Base-by-base conservation (phyloP, 2,888 invertebrate species). In the Yponomeuta evonymella region DNA sequence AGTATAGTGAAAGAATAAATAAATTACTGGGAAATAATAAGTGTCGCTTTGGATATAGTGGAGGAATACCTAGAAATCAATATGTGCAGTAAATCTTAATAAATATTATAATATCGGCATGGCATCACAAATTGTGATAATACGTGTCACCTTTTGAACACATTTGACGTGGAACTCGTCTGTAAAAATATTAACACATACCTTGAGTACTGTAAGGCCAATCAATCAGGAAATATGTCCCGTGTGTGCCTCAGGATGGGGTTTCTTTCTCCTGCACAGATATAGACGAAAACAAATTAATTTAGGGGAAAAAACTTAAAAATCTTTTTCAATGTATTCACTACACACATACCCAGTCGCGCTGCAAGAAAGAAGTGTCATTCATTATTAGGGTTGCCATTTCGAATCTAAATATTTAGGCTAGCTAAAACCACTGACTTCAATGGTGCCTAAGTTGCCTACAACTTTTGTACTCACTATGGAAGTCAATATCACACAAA, bases 121-220 rank as follows among this genome's bases (percentile, higher is more conserved):
- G 80, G 82, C 81, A 84, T 83, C 79, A 81, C 79, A 78, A 66
- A 62, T 65, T 69, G 64, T 72, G 72, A 72, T 70, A 82, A 89
- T 91, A 92, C 92, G 92, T 92, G 92, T 92, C 92, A 92, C 90
- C 90, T 90, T 82, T 79, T 87, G 86, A 90, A 87, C 89, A 88
- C 89, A 89, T 90, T 91, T 92, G 92, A 92, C 92, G 92, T 92
- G 91, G 91, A 90, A 90, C 87, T 83, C 79, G 85, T 84, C 81
- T 78, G 77, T 76, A 79, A 77, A 58, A 83, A 82, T 85, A 84
- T 85, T 77, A 81, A 81, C 78, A 87, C 89, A 86, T 78, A 92
- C 91, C 90, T 79, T 83, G 84, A 80, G 91, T 92, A 92, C 91
- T 85, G 91, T 86, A 92, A 72, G 68, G 90, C 89, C 77, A 86